A percentile compares a stretch with the other conserved stretches of the same genome.
These are phyloP conservation scores for Chlorops oryzae DNA, from an alignment of 1,140 invertebrate genomes.

Conservation along the genomic window DNA sequence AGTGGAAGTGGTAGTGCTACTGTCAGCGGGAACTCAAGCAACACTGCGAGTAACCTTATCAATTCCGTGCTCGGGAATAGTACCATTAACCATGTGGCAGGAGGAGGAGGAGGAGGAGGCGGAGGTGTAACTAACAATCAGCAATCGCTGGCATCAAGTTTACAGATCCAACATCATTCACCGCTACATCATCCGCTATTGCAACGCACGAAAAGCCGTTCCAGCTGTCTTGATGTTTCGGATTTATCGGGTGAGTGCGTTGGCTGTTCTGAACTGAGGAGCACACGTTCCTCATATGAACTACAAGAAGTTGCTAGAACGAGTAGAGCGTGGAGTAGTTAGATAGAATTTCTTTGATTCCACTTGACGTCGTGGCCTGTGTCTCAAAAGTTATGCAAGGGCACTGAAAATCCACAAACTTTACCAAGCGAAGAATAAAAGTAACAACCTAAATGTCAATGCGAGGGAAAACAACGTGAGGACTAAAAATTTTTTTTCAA, in stretches of 20 bases:
- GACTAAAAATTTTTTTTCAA: too few species aligned
- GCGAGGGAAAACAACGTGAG: too few species aligned
- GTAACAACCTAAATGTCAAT: too few species aligned
- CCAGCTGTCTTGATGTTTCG: constrained; percentile 29
- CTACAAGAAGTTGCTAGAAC: background rate
- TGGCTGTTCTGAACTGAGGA: background rate
- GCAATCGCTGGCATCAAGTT: constrained; percentile 11
- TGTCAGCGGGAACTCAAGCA: background rate
- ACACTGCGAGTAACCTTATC: background rate
- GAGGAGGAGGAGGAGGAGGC: too few species aligned
- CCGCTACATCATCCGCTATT: constrained; percentile 21
- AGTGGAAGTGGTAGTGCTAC: background rate
- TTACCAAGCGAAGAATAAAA: too few species aligned
- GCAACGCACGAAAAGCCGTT: constrained; percentile 30
- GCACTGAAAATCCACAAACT: too few species aligned
- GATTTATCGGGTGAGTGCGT: constrained; percentile 26
- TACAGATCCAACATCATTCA: constrained; percentile 19
- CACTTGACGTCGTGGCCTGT: too few species aligned
- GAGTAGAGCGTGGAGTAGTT: background rate
- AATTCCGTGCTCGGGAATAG: too few species aligned
- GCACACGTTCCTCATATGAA: background rate
- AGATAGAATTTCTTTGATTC: background rate
- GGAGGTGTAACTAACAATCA: constrained; percentile 5
- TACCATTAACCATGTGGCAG: too few species aligned
- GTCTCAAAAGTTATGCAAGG: too few species aligned